Evolutionary conservation across 2,797 vertebrate species (phyloP).

Genomic region (Artibeus jamaicensis): DNA sequence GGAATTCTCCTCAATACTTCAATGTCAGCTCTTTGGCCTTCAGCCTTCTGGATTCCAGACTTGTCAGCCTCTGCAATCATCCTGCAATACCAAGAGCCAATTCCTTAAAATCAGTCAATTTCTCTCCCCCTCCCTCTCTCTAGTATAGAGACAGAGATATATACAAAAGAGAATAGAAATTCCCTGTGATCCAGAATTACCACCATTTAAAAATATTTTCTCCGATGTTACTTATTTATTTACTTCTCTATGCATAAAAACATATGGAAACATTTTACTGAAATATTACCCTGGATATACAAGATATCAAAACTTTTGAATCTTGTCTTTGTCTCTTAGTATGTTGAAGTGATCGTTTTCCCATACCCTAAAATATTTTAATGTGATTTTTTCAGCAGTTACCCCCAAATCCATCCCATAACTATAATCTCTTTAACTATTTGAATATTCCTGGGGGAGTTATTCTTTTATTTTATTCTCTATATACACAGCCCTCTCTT

Average conservation of each 20-base stretch:
- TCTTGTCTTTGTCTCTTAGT: not conserved
- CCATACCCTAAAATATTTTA: not conserved
- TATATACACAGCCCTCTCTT: not conserved
- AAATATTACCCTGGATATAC: not conserved
- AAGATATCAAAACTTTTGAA: slow-evolving; percentile 4
- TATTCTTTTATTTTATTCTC: slow-evolving; percentile 1
- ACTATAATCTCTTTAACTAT: not conserved
- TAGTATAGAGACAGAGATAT: not conserved
- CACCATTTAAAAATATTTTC: not conserved
- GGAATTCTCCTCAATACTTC: not conserved
- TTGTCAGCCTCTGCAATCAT: not conserved
- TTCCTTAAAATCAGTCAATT: not conserved
- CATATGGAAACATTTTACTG: slow-evolving; percentile 32
- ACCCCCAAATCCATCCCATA: not conserved
- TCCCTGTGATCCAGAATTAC: not conserved
- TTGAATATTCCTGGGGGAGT: not conserved
- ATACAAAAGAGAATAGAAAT: not conserved
- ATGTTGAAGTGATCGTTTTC: slow-evolving; percentile 13
- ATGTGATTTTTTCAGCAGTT: not conserved
- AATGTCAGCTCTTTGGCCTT: not conserved
- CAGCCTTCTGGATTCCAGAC: not conserved
- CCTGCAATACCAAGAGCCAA: not conserved
- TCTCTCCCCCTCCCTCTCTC: not conserved
- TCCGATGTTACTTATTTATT: not conserved
- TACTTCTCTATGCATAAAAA: slow-evolving; percentile 23